phyloP scores from a whole-genome alignment of 2,888 invertebrate species.

The Sycophila texana region DNA sequence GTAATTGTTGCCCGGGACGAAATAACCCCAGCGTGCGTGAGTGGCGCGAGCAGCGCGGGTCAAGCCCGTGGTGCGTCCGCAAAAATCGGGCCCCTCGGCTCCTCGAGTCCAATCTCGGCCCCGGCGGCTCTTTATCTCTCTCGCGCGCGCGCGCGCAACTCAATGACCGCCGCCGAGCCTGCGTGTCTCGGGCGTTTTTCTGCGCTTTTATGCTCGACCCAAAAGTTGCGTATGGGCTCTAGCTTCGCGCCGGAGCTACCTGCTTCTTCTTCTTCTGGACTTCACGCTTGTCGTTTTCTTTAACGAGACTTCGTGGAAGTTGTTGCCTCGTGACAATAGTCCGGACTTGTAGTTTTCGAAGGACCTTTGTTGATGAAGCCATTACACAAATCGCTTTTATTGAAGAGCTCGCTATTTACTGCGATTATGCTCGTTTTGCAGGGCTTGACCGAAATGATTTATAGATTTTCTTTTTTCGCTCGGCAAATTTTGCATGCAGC shows the following conservation, averaged over 20 bases:
- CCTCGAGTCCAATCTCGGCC: conserved; percentile 8
- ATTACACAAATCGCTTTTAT: background rate
- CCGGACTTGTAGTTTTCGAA: too few species aligned
- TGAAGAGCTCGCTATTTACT: too few species aligned
- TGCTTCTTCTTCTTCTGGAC: background rate
- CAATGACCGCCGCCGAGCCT: background rate
- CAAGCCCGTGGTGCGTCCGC: conserved; percentile 10
- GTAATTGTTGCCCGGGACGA: conserved; percentile 48
- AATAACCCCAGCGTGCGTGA: conserved; percentile 35
- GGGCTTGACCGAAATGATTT: too few species aligned
- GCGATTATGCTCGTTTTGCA: too few species aligned
- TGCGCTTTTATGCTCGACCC: background rate
- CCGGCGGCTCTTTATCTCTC: conserved; percentile 7
- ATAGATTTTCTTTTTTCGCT: too few species aligned
- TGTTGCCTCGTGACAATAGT: too few species aligned
- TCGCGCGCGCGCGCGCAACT: background rate
- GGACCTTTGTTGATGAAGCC: background rate
- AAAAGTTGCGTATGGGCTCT: conserved; percentile 3
- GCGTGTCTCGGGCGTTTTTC: background rate
- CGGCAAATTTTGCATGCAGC: too few species aligned
- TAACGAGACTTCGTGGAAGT: too few species aligned
- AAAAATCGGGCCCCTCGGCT: conserved; percentile 5
- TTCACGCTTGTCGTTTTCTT: too few species aligned
- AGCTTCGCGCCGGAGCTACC: background rate
- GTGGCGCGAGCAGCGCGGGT: conserved; percentile 27